Evolutionary conservation across 1,140 invertebrate genomes (phyloP).

Genomic region (Tetragnatha versicolor): DNA sequence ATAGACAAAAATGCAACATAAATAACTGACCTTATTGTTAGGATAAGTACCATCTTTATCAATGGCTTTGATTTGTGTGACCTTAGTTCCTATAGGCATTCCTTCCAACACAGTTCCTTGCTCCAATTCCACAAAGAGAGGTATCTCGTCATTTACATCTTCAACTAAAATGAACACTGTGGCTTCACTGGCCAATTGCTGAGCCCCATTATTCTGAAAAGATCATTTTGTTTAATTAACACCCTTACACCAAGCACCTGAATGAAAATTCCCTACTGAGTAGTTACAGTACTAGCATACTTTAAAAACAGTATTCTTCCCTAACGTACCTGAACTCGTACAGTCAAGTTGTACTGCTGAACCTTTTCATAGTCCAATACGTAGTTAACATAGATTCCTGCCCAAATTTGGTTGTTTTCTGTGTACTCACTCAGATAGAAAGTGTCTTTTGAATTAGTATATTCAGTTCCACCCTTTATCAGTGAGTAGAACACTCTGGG

Average conservation of each 20-base stretch:
- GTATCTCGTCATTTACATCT: slow-evolving; percentile 97
- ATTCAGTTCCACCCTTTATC: slow-evolving; percentile 92
- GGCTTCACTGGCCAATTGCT: slow-evolving; percentile 91
- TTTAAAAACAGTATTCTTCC: not conserved
- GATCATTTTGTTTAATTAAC: too few species aligned
- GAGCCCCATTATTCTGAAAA: slow-evolving; percentile 88
- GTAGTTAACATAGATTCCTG: slow-evolving; percentile 89
- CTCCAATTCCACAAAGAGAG: slow-evolving; percentile 90
- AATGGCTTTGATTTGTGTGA: slow-evolving; percentile 94
- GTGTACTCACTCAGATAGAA: slow-evolving; percentile 92
- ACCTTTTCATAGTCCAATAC: slow-evolving; percentile 93
- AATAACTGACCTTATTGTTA: slow-evolving; percentile 82
- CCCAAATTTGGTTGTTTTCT: slow-evolving; percentile 86
- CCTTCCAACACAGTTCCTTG: slow-evolving; percentile 94
- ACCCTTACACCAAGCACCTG: too few species aligned
- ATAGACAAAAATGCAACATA: not conserved
- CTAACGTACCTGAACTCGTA: slow-evolving; percentile 79
- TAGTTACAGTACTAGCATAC: too few species aligned
- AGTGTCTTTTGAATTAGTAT: slow-evolving; percentile 94
- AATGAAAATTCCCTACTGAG: too few species aligned
- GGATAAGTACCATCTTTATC: slow-evolving; percentile 96
- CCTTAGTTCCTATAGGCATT: slow-evolving; percentile 90
- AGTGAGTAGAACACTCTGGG: slow-evolving; percentile 92
- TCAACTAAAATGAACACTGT: slow-evolving; percentile 92
- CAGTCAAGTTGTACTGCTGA: slow-evolving; percentile 94